These are phyloP conservation scores for Percopsis transmontana DNA, from an alignment of 2,113 vertebrate species.

Conservation along the genomic window DNA sequence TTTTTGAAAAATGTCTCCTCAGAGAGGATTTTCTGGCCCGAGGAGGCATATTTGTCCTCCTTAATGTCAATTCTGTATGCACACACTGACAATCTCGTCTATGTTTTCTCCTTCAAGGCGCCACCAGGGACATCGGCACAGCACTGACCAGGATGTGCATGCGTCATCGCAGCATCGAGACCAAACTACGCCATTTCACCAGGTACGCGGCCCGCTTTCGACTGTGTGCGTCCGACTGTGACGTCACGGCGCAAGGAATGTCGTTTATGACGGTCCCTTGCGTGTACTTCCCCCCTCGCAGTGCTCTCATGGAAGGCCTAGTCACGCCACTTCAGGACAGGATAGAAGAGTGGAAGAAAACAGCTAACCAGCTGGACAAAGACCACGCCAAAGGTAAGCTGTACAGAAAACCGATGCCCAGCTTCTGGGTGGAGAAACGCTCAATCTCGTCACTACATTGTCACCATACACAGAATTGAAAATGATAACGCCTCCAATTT, in stretches of 20 bases:
- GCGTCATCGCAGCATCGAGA: constrained; percentile 97
- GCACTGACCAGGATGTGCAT: constrained; percentile 98
- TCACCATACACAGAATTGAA: not conserved
- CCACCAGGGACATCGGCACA: constrained; percentile 94
- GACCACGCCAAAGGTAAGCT: constrained; percentile 93
- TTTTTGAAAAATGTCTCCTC: constrained; percentile 6
- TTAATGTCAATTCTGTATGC: not conserved
- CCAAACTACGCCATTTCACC: constrained; percentile 96
- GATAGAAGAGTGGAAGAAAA: constrained; percentile 99
- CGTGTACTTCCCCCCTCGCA: constrained; percentile 62
- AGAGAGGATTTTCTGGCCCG: not conserved
- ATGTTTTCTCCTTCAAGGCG: constrained; percentile 77
- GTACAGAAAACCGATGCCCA: not conserved
- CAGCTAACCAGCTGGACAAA: constrained; percentile 94
- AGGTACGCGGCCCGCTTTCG: constrained; percentile 81
- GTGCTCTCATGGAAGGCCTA: constrained; percentile 93
- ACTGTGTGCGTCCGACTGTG: not conserved
- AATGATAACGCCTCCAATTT: not conserved
- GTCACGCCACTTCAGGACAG: constrained; percentile 95
- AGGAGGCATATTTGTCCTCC: not conserved
- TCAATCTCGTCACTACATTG: not conserved
- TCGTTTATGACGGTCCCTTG: no score
- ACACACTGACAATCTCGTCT: not conserved
- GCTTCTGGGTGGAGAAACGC: not conserved
- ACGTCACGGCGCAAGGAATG: no score